Evolutionary conservation across 2,113 vertebrate genomes (phyloP).

Genomic region (Saguinus midas): DNA sequence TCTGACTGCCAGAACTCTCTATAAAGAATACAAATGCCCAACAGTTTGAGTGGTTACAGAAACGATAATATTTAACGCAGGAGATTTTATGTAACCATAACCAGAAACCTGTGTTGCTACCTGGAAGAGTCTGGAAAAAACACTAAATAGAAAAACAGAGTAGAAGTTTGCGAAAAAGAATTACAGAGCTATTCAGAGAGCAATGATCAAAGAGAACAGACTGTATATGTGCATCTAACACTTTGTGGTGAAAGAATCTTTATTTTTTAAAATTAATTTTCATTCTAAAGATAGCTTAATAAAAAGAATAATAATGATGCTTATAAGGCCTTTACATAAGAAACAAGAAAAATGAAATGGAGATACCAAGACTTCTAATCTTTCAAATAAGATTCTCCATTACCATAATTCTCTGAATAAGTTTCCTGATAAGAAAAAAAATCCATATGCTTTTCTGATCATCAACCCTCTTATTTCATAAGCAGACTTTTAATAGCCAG

Average conservation of each 20-base stretch:
- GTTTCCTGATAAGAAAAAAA: background rate
- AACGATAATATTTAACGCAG: background rate
- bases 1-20: constrained; percentile 11
- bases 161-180: background rate
- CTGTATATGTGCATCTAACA: background rate
- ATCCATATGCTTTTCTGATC: background rate
- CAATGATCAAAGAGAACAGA: background rate
- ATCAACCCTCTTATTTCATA: background rate
- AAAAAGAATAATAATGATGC: background rate
- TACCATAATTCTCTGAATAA: background rate
- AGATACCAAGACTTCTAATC: background rate
- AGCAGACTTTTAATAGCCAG: background rate
- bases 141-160: background rate
- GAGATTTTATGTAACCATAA: constrained; percentile 13
- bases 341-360: background rate
- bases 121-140: background rate
- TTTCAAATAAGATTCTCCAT: constrained; percentile 23
- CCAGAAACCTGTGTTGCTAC: background rate
- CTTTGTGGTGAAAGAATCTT: background rate
- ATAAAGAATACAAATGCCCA: constrained; percentile 48
- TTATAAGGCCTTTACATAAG: background rate
- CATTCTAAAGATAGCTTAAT: background rate
- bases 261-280: background rate
- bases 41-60: constrained; percentile 23
- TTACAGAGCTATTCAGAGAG: background rate